Conservation (phyloP, 2,888 invertebrate genomes). For the Bembecia ichneumoniformis region DNA sequence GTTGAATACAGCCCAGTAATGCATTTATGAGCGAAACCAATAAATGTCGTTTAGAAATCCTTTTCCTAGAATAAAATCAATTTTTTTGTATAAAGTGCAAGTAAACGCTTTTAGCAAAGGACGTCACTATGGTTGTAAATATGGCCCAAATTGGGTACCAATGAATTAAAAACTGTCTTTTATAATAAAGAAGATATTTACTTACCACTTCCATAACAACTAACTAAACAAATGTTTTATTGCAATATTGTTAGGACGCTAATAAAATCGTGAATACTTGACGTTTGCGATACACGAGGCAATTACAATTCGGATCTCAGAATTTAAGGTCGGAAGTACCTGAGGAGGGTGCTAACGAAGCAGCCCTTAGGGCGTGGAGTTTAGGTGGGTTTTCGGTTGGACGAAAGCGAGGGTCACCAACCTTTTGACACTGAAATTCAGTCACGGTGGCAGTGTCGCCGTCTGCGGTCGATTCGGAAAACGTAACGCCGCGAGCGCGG, state of each 20-base stretch:
- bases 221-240: no score
- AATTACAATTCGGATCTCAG: constrained; percentile 21
- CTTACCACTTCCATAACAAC: no score
- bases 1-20: no score
- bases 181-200: no score
- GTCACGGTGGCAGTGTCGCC: constrained; percentile 53
- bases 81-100: no score
- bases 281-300: constrained; percentile 49
- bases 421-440: constrained; percentile 70
- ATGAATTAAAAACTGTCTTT: no score
- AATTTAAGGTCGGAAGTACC: constrained; percentile 10
- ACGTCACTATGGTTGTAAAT: no score
- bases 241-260: not conserved
- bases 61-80: no score
- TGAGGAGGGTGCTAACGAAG: constrained; percentile 21
- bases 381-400: constrained; percentile 44
- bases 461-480: constrained; percentile 64
- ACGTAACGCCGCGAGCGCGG: constrained; percentile 68
- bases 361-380: constrained; percentile 21
- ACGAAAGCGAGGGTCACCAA: constrained; percentile 52
- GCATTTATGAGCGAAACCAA: no score
- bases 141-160: no score
- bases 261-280: constrained; percentile 12
- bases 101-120: no score
- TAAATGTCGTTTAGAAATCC: no score